phyloP scores from a whole-genome alignment of 2,888 invertebrate genomes.

The Meloe dianella region DNA sequence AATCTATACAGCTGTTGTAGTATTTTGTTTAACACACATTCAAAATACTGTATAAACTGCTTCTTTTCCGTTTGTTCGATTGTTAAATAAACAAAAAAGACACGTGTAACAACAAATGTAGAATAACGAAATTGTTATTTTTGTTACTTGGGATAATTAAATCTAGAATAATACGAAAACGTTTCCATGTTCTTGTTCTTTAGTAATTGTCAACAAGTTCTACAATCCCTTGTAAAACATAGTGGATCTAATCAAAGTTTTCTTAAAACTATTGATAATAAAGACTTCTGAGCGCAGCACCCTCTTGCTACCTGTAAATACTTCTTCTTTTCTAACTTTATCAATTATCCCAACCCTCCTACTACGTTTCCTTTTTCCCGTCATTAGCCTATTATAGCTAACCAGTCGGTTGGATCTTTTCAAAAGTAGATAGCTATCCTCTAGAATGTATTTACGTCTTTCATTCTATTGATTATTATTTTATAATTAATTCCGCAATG shows the following conservation, averaged over 20 bases:
- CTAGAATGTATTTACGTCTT: neutral
- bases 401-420: slow-evolving; percentile 13
- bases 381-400: slow-evolving; percentile 38
- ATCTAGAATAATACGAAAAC: slow-evolving; percentile 19
- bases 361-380: slow-evolving; percentile 37
- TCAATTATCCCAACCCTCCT: slow-evolving; percentile 37
- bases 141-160: slow-evolving; percentile 24
- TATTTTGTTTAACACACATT: slow-evolving; percentile 27
- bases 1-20: slow-evolving; percentile 24
- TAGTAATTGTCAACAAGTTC: slow-evolving; percentile 10
- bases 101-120: slow-evolving; percentile 29
- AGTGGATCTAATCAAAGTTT: slow-evolving; percentile 29
- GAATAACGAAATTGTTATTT: slow-evolving; percentile 11
- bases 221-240: slow-evolving; percentile 15
- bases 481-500: slow-evolving; percentile 16
- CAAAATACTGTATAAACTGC: slow-evolving; percentile 30
- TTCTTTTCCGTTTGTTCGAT: slow-evolving; percentile 28
- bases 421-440: neutral
- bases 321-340: slow-evolving; percentile 37
- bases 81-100: slow-evolving; percentile 27
- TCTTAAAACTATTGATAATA: slow-evolving; percentile 25
- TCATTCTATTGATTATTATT: slow-evolving; percentile 12
- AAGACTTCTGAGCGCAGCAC: slow-evolving; percentile 27
- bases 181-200: neutral
- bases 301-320: slow-evolving; percentile 36